Percentiles rank a stretch among this genome's conserved stretches.
Evolutionary conservation across 1,140 invertebrate species (phyloP).

Genomic region (Ganaspis sp.): DNA sequence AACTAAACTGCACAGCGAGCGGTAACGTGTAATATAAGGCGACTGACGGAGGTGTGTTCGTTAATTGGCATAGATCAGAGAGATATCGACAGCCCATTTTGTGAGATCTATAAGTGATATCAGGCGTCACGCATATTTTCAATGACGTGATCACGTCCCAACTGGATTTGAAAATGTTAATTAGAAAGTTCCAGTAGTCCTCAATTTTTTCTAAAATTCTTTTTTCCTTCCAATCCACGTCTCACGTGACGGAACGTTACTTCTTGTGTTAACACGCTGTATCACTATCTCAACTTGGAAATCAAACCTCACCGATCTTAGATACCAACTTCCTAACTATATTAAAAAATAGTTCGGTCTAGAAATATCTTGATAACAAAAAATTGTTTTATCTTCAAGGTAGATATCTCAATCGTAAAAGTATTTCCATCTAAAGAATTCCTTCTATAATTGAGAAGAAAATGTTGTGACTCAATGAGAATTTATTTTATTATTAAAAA

Average conservation of each 20-base stretch:
- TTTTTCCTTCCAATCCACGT: slow-evolving; percentile 25
- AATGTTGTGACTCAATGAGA: no score
- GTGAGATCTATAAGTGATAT: slow-evolving; percentile 53
- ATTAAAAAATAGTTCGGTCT: background rate
- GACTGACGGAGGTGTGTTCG: slow-evolving; percentile 44
- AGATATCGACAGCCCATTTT: slow-evolving; percentile 54
- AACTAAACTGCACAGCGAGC: background rate
- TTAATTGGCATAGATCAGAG: slow-evolving; percentile 58
- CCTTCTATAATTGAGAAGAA: no score
- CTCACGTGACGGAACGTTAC: background rate
- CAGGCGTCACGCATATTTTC: slow-evolving; percentile 51
- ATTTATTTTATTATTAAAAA: no score
- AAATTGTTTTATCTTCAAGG: no score
- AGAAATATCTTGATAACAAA: background rate
- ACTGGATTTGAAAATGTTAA: slow-evolving; percentile 40
- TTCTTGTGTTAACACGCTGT: slow-evolving; percentile 13
- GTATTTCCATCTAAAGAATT: no score
- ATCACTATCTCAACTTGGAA: background rate
- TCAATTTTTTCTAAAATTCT: slow-evolving; percentile 34
- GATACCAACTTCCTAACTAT: background rate
- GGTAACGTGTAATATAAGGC: slow-evolving; percentile 10
- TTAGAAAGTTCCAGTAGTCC: slow-evolving; percentile 49
- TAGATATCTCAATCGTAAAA: no score
- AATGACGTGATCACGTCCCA: slow-evolving; percentile 40
- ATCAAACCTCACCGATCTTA: slow-evolving; percentile 4